These are phyloP conservation scores for Tachystola acroxantha DNA, from an alignment of 2,888 invertebrate species.

Conservation along the genomic window DNA sequence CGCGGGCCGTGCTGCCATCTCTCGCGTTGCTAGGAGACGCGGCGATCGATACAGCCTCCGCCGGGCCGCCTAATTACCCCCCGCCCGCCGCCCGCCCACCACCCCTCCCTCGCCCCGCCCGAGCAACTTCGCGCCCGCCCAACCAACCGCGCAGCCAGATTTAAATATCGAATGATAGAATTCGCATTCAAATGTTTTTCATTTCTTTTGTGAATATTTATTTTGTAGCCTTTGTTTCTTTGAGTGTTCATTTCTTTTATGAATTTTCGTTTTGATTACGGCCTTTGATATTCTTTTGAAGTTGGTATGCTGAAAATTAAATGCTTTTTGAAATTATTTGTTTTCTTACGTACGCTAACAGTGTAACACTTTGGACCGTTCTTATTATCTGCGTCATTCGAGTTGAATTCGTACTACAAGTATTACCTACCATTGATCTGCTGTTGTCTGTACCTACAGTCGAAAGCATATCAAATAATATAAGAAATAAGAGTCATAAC, in stretches of 20 bases:
- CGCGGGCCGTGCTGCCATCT: conserved; percentile 62
- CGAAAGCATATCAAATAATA: no score
- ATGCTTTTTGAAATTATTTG: no score
- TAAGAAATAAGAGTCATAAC: no score
- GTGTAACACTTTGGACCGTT: no score
- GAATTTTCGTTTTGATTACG: no score
- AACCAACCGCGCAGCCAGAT: conserved; percentile 57
- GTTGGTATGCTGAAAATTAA: no score
- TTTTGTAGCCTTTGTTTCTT: conserved; percentile 38
- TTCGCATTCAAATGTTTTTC: conserved; percentile 68
- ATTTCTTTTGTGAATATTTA: conserved; percentile 63
- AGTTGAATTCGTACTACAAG: no score
- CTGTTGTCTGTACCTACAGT: no score
- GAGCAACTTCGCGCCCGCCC: conserved; percentile 23
- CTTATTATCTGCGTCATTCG: no score
- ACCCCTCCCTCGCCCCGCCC: conserved; percentile 20
- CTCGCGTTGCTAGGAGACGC: conserved; percentile 74
- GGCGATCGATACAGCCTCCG: conserved; percentile 76
- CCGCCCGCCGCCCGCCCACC: conserved; percentile 15
- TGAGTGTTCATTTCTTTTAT: conserved; percentile 3
- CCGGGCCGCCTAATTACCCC: conserved; percentile 76
- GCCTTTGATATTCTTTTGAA: no score
- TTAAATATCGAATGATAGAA: conserved; percentile 77
- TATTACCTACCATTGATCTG: no score
- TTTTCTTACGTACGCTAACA: no score